Percentiles rank a stretch among this genome's conserved stretches.
These are phyloP conservation scores for Peromyscus attwateri DNA, from an alignment of 2,797 vertebrate species.

Conservation along the genomic window DNA sequence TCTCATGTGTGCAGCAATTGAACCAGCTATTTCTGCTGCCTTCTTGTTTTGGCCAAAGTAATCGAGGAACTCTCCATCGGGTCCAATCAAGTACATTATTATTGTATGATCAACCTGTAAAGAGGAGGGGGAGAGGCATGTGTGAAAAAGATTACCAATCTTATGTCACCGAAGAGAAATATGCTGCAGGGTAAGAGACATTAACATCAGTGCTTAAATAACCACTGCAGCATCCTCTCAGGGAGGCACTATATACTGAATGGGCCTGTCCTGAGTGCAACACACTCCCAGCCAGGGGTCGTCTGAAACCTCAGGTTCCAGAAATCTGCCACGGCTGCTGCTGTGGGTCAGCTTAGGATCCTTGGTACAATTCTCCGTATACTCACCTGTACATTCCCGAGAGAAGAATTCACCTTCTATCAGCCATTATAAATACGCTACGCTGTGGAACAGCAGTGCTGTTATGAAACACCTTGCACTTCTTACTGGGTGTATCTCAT, in stretches of 20 bases:
- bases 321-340: background rate
- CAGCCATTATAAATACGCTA: background rate
- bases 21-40: constrained; percentile 90
- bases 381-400: background rate
- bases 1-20: constrained; percentile 94
- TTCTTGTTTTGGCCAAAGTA: constrained; percentile 98
- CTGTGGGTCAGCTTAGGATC: background rate
- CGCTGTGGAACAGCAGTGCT: background rate
- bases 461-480: background rate
- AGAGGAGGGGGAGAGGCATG: background rate
- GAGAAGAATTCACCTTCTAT: background rate
- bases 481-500: background rate
- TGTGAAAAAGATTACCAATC: background rate
- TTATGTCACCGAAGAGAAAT: background rate
- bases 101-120: constrained; percentile 99
- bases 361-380: background rate
- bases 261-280: background rate
- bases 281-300: background rate
- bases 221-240: background rate
- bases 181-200: background rate
- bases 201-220: background rate
- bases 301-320: background rate
- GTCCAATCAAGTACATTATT: constrained; percentile 98
- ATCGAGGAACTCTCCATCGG: constrained; percentile 94
- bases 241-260: background rate